Evolutionary conservation across 2,113 vertebrate genomes (phyloP), one percentile per base, ranked within the genome.

Genomic region (Phyllostomus hastatus): DNA sequence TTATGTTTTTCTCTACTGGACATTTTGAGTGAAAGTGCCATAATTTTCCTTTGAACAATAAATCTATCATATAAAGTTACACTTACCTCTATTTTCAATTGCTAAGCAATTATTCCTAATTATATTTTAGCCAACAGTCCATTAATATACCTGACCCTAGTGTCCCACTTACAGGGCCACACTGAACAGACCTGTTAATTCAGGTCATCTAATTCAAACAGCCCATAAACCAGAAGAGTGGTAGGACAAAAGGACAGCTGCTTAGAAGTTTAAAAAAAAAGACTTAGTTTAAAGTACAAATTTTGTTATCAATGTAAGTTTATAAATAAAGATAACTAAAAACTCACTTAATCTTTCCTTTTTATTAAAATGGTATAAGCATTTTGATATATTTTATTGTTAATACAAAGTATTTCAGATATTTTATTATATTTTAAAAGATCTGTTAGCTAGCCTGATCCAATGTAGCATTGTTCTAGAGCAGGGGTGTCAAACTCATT

Each of bases 241-340:
- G 41, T 64, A 35, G 59, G 19, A 31, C 31, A n/a, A 78, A 78
- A 86, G 35, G 16, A n/a, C 73, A 67, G 2, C 15, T 83, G 22
- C 16, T 72, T 73, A 72, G 35, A 87, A 57, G 7, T 57, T 54
- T 35, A 41, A 80, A 61, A 82, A 80, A 4, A 17, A 41, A 82
- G 24, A 52, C 43, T 86, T 24, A 94, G 2, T 75, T 73, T 91
- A 10, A 50, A 78, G 35, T 87, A 10, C 1, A 73, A 80, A 79
- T 46, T 43, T 54, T 24, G 69, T 90, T 69, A 87, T 4, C 57
- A 76, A 16, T 61, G 10, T 72, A 72, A 41, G 20, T 91, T 82
- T 64, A 92, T 41, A 79, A 83, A 50, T 79, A 9, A 83, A 69
- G 48, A 61, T 48, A 84, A 93, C 91, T 59, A 88, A 92, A 95